A percentile compares a stretch with the other conserved stretches of the same genome.
phyloP scores from a whole-genome alignment of 1,140 invertebrate genomes.

The Calosoma granatense region DNA sequence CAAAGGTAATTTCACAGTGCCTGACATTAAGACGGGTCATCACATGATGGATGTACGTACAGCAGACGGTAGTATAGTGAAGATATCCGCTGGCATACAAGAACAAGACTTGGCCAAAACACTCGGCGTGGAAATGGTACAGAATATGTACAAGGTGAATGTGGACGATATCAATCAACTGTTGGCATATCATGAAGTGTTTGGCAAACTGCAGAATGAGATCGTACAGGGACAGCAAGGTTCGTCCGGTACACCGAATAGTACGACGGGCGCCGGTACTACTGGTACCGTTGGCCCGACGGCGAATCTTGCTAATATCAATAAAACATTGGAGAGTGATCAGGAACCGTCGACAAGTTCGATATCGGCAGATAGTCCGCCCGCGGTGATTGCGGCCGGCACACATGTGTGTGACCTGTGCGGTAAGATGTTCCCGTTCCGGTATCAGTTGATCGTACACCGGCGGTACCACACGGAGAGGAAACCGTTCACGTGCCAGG shows the following conservation, averaged over 20 bases:
- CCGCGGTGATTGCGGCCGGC: constrained; percentile 46
- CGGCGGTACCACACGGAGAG: constrained; percentile 74
- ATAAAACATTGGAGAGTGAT: constrained; percentile 45
- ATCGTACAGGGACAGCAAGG: constrained; percentile 36
- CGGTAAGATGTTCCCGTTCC: constrained; percentile 74
- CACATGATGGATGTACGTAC: constrained; percentile 61
- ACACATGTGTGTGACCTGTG: constrained; percentile 72
- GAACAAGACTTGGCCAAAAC: constrained; percentile 57
- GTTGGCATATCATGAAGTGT: constrained; percentile 76
- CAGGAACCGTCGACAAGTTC: constrained; percentile 42
- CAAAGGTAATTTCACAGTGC: constrained; percentile 36
- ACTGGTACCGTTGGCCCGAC: constrained; percentile 11
- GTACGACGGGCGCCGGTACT: background rate
- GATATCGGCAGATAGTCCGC: constrained; percentile 37
- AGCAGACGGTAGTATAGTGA: constrained; percentile 57
- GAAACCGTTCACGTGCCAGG: constrained; percentile 75
- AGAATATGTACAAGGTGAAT: constrained; percentile 76
- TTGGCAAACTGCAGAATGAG: constrained; percentile 65
- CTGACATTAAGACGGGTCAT: constrained; percentile 38
- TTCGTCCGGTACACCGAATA: constrained; percentile 26
- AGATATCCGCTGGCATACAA: constrained; percentile 53
- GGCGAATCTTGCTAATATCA: constrained; percentile 32
- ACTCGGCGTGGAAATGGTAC: constrained; percentile 52
- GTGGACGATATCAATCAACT: constrained; percentile 73
- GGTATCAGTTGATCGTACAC: constrained; percentile 76